A percentile compares a stretch with the other conserved stretches of the same genome.
phyloP scores from a whole-genome alignment of 2,888 invertebrate species.

The Cryptocheilus praepositus region DNA sequence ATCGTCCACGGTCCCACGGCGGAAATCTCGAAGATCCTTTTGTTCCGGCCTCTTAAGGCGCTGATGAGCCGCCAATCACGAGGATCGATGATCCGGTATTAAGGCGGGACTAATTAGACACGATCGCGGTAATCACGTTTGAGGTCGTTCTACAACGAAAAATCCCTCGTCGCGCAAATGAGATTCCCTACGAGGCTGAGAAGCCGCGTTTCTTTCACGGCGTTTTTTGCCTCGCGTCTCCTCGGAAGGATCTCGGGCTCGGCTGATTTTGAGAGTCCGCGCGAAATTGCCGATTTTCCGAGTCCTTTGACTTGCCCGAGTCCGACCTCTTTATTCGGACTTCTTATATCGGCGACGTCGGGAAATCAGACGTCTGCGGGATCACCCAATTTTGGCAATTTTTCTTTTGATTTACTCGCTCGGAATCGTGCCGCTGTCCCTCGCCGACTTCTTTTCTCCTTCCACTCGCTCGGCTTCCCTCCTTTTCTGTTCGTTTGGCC shows the following conservation, averaged over 20 bases:
- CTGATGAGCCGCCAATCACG: background rate
- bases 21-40: background rate
- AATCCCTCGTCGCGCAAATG: background rate
- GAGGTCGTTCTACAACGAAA: background rate
- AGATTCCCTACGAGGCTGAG: background rate
- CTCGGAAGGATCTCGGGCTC: slow-evolving; percentile 16
- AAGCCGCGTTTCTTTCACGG: background rate
- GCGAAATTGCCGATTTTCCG: background rate
- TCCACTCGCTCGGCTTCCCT: background rate
- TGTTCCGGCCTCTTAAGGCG: background rate
- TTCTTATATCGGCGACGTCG: too few species aligned
- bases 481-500: background rate
- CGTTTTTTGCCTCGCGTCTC: background rate
- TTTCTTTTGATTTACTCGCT: background rate
- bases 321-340: background rate
- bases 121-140: slow-evolving; percentile 28
- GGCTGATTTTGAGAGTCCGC: slow-evolving; percentile 4
- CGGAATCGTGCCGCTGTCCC: background rate
- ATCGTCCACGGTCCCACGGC: background rate
- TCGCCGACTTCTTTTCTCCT: background rate
- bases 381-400: too few species aligned
- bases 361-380: too few species aligned
- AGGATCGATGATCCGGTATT: slow-evolving; percentile 1
- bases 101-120: background rate
- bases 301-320: background rate